phyloP scores from a whole-genome alignment of 2,113 vertebrate genomes.

The Sula dactylatra region DNA sequence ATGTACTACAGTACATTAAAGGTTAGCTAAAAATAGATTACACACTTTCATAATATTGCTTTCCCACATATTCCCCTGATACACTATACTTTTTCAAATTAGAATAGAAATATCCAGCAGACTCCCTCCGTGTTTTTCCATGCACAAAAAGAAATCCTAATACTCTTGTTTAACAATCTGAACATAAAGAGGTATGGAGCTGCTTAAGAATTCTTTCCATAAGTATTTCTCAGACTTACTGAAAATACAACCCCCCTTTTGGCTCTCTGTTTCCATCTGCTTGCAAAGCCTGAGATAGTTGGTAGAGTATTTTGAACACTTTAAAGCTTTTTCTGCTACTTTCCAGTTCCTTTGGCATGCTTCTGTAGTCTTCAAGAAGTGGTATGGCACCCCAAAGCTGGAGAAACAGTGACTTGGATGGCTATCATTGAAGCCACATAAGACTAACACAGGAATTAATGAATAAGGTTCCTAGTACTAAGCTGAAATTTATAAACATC shows the following conservation, averaged over 20 bases:
- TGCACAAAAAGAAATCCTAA: slow-evolving; percentile 24
- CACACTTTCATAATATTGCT: not conserved
- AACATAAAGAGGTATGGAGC: not conserved
- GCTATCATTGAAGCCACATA: not conserved
- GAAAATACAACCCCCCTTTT: not conserved
- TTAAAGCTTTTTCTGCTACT: not conserved
- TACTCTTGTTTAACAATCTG: not conserved
- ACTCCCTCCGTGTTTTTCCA: not conserved
- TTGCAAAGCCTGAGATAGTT: not conserved
- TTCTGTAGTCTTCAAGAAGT: not conserved
- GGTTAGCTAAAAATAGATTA: slow-evolving; percentile 24
- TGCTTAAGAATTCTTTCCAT: slow-evolving; percentile 12
- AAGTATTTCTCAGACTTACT: not conserved
- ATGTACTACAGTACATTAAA: not conserved
- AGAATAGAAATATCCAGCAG: slow-evolving; percentile 22
- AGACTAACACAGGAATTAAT: not conserved
- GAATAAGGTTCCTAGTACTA: not conserved
- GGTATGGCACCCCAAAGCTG: not conserved
- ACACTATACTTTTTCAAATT: not conserved
- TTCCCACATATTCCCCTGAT: not conserved
- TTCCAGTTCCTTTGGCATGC: not conserved
- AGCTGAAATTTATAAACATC: not conserved
- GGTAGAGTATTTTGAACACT: not conserved
- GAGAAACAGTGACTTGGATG: not conserved
- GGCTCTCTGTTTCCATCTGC: not conserved